phyloP scores from a whole-genome alignment of 2,888 invertebrate species.

The Sylvicola fuscatus region DNA sequence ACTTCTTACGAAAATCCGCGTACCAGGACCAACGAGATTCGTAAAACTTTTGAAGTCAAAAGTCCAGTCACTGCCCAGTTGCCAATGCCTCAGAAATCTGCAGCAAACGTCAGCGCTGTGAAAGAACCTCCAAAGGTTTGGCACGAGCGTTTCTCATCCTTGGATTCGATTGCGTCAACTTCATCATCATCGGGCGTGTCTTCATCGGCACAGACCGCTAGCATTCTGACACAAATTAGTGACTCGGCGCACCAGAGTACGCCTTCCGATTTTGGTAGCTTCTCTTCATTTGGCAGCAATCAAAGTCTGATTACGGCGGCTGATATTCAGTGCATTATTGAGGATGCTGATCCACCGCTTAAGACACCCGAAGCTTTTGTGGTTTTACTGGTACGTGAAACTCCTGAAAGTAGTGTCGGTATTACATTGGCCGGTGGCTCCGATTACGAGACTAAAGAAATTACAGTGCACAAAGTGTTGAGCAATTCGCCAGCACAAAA shows the following conservation, averaged over 20 bases:
- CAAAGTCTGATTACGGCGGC: slow-evolving; percentile 26
- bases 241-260: slow-evolving; percentile 22
- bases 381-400: slow-evolving; percentile 43
- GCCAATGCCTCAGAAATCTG: not conserved
- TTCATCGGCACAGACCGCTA: slow-evolving; percentile 11
- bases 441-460: slow-evolving; percentile 82
- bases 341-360: slow-evolving; percentile 43
- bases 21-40: slow-evolving; percentile 13
- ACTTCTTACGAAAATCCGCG: not conserved
- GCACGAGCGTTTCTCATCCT: slow-evolving; percentile 23
- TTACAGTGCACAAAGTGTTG: slow-evolving; percentile 74
- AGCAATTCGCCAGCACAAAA: slow-evolving; percentile 70
- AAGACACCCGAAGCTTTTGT: slow-evolving; percentile 39
- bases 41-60: slow-evolving; percentile 20
- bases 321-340: slow-evolving; percentile 41
- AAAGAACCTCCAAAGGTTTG: slow-evolving; percentile 10
- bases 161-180: slow-evolving; percentile 24
- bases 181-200: slow-evolving; percentile 20
- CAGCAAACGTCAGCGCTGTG: slow-evolving; percentile 1
- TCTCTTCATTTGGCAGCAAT: slow-evolving; percentile 26
- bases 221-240: slow-evolving; percentile 11
- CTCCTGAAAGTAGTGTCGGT: slow-evolving; percentile 55
- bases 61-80: no score
- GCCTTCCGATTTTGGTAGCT: slow-evolving; percentile 24
- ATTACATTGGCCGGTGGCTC: slow-evolving; percentile 75